These are phyloP conservation scores for Spatula versicolor DNA, from an alignment of 2,797 vertebrate species.

Conservation along the genomic window DNA sequence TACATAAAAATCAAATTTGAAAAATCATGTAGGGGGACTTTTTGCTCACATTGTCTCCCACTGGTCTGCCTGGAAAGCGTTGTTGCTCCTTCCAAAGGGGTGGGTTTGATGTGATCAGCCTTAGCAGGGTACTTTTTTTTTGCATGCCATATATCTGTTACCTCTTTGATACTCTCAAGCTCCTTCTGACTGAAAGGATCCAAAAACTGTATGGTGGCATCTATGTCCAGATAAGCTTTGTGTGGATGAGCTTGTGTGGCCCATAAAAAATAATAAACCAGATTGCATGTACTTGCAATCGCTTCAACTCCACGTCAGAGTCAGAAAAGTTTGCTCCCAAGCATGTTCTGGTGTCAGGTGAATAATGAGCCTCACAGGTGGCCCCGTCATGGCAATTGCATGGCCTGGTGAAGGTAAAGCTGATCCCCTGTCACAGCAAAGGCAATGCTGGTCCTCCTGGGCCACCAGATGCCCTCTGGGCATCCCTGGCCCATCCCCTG, in stretches of 20 bases:
- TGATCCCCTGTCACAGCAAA: not conserved
- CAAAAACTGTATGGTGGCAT: accelerated
- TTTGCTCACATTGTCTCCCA: not conserved
- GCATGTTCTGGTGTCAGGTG: not conserved
- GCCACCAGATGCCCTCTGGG: not conserved
- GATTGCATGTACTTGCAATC: not conserved
- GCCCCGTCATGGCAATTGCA: accelerated
- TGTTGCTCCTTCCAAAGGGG: not conserved
- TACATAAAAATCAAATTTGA: not conserved
- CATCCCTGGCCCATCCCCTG: not conserved
- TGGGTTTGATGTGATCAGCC: not conserved
- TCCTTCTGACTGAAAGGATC: not conserved
- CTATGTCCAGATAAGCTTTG: not conserved
- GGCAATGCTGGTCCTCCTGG: not conserved
- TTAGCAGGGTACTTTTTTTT: accelerated
- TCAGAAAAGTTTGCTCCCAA: accelerated
- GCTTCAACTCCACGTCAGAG: not conserved
- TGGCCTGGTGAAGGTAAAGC: not conserved
- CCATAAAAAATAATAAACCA: not conserved
- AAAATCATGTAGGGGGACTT: not conserved
- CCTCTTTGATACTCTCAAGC: not conserved
- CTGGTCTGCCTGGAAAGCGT: not conserved
- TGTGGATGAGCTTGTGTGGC: no score
- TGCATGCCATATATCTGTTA: accelerated
- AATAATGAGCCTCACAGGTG: not conserved